Conservation (phyloP, 1,140 invertebrate genomes). For the Chlorops oryzae region DNA sequence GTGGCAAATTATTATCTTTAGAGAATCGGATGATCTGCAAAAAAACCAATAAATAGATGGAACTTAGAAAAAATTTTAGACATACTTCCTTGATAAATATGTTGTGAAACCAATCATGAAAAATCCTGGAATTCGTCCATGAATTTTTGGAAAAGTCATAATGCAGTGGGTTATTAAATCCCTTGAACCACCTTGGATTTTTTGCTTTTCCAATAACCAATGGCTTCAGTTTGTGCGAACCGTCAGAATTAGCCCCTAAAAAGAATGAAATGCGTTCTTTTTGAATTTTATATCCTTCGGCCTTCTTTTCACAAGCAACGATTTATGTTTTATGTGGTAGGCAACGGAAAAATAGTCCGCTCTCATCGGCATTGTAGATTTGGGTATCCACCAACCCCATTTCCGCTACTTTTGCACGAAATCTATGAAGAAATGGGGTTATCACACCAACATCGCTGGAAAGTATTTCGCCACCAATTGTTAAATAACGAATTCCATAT, state of each 20-base stretch:
- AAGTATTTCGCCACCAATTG: slow-evolving; percentile 37
- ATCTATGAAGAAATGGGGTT: not conserved
- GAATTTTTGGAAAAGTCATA: slow-evolving; percentile 39
- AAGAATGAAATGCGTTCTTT: slow-evolving; percentile 26
- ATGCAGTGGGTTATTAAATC: slow-evolving; percentile 25
- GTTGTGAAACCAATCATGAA: slow-evolving; percentile 38
- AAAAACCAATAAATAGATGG: not conserved
- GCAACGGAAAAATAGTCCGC: slow-evolving; percentile 35
- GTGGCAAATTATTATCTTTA: slow-evolving; percentile 25
- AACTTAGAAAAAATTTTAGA: not conserved
- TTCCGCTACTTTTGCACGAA: slow-evolving; percentile 18
- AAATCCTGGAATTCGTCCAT: slow-evolving; percentile 38
- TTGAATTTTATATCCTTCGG: slow-evolving; percentile 28
- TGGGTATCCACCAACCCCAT: slow-evolving; percentile 26
- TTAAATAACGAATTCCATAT: slow-evolving; percentile 35
- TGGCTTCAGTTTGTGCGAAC: slow-evolving; percentile 30
- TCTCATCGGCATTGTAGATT: slow-evolving; percentile 48
- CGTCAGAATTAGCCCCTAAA: slow-evolving; percentile 22
- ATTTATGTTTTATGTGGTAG: slow-evolving; percentile 39
- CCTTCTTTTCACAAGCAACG: slow-evolving; percentile 24
- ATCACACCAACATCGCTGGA: slow-evolving; percentile 24
- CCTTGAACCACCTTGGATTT: slow-evolving; percentile 31
- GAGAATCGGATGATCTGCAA: slow-evolving; percentile 15
- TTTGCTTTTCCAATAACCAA: slow-evolving; percentile 33
- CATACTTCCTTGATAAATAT: slow-evolving; percentile 24